A percentile compares a stretch with the other conserved stretches of the same genome.
Conservation (phyloP, 2,797 vertebrate genomes). For the Serranus cabrilla region DNA sequence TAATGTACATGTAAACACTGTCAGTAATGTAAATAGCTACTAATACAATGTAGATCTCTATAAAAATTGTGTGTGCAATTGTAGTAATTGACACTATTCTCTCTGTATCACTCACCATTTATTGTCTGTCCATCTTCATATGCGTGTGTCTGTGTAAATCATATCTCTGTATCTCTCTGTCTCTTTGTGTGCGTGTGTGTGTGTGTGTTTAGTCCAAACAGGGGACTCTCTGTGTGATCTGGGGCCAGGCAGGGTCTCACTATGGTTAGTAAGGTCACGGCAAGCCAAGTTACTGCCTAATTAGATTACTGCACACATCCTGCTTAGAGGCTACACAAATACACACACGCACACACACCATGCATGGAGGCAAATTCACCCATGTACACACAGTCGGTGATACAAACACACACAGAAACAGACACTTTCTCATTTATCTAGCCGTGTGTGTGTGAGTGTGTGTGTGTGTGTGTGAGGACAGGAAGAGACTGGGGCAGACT, state of each 20-base stretch:
- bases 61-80: constrained; percentile 10
- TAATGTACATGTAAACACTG: background rate
- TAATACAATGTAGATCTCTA: background rate
- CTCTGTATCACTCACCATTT: constrained; percentile 20
- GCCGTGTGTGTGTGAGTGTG: constrained; percentile 17
- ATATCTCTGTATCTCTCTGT: background rate
- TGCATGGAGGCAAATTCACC: constrained; percentile 18
- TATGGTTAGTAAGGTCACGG: constrained; percentile 71
- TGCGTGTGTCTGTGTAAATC: constrained; percentile 7
- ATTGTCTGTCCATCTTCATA: constrained; percentile 4
- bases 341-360: constrained; percentile 34
- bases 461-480: constrained; percentile 41
- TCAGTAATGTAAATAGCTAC: background rate
- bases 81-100: constrained; percentile 22
- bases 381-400: background rate
- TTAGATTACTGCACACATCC: constrained; percentile 83
- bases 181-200: constrained; percentile 10
- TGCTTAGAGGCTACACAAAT: constrained; percentile 64
- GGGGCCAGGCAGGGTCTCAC: constrained; percentile 63
- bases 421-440: constrained; percentile 31
- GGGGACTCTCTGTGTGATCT: constrained; percentile 71
- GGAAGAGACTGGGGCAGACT: constrained; percentile 73
- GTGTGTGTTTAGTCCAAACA: constrained; percentile 64
- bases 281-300: constrained; percentile 78
- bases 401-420: constrained; percentile 10